A percentile compares a stretch with the other conserved stretches of the same genome.
Evolutionary conservation across 2,797 vertebrate species (phyloP).

Genomic region (Benthosema pterotum): DNA sequence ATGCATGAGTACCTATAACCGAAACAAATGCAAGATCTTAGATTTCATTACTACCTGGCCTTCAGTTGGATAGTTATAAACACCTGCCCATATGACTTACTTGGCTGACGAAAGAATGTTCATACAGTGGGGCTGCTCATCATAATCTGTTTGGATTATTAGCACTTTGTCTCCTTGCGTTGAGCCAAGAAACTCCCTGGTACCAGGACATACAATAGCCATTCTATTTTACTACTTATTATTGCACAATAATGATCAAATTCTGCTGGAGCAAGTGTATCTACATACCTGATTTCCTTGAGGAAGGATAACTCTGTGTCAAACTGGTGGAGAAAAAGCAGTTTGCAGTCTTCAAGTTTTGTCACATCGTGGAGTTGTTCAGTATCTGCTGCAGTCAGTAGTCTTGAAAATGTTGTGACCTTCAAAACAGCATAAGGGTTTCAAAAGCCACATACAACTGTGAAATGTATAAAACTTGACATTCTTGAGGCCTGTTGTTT

Average conservation of each 20-base stretch:
- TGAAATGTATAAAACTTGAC: neutral
- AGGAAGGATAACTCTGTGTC: conserved; percentile 46
- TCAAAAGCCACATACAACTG: neutral
- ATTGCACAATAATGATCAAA: no score
- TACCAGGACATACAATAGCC: neutral
- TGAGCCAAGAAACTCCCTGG: conserved; percentile 45
- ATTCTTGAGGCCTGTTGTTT: no score
- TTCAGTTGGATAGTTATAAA: no score
- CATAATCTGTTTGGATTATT: conserved; percentile 74
- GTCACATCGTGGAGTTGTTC: no score
- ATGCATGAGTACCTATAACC: conserved; percentile 39
- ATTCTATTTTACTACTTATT: neutral
- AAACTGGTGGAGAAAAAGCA: no score
- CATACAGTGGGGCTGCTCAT: conserved; percentile 40
- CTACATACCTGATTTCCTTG: no score
- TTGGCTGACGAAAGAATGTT: conserved; percentile 55
- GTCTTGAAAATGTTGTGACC: no score
- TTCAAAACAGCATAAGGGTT: conserved; percentile 7
- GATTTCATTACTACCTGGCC: no score
- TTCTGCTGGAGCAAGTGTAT: no score
- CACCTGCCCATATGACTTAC: conserved; percentile 27
- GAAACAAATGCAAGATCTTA: neutral
- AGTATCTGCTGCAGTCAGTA: no score
- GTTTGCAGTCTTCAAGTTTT: no score
- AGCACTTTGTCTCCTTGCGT: conserved; percentile 35